Evolutionary conservation across 2,797 vertebrate species (phyloP), one percentile per base, ranked within the genome.

Genomic region (Fringilla coelebs): DNA sequence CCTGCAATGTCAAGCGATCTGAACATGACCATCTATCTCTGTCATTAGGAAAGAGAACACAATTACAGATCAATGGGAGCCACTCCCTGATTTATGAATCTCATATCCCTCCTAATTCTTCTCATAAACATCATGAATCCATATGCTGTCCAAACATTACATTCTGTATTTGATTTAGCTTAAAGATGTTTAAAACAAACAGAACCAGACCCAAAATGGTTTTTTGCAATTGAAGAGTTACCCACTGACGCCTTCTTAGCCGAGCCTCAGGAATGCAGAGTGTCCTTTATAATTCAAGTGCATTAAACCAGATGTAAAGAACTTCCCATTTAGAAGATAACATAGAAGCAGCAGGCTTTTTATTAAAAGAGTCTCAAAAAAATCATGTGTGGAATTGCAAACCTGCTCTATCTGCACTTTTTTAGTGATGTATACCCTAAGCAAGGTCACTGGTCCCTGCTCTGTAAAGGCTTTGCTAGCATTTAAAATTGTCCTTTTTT

Each of bases 121-220:
- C 83, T 68, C 43, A 88, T 48, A 84, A 94, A 76, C 41, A 54
- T 90, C 40, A 73, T 25, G 71, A 93, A 90, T 31, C 77, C 85
- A 82, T 88, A 93, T 87, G 91, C 74, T 55, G 15, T 68, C 85
- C 79, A 91, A 95, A 66, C 78, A 76, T 25, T 90, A 88, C 20
- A 58, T 72, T 90, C 92, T 73, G 28, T 61, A 31, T 49, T 91
- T 83, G 66, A 86, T 86, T 87, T 83, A 85, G 21, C 28, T 85
- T 80, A 79, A 76, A 75, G 31, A 24, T 32, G 78, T 40, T 75
- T 65, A 60, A 95, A 89, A 68, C 38, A 91, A 94, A 80, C 34
- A 88, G 74, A 91, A 87, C 48, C 63, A 93, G 57, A 88, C 17
- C 26, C 12, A 81, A 79, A 19, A 79, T 28, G 9, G 81, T 84